Base-by-base conservation (phyloP, 2,888 invertebrate species). In the Eupithecia tripunctaria region DNA sequence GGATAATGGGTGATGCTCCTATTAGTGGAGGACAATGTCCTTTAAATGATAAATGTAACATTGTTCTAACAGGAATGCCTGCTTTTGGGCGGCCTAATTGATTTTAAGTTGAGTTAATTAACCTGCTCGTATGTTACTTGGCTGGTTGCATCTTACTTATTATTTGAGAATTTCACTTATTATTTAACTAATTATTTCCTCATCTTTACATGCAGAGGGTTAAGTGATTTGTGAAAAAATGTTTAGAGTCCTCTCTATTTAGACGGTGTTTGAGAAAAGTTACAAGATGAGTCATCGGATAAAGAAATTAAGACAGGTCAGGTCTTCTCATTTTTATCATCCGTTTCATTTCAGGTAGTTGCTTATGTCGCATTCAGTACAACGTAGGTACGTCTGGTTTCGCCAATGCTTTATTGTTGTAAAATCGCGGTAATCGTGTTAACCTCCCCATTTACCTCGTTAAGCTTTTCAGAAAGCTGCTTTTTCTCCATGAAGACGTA, bases 1-100 rank as follows among this genome's bases (percentile, higher is more conserved):
- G 77, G 76, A 77, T 77, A 80, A 80, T 80, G 74, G 77, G 74
- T 74, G 76, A 75, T 79, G 76, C 71, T 77, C 77, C 78, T 77
- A 77, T 76, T 76, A 72, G 72, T 65, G 60, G 77, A 76, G 79
- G 79, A 77, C 79, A 80, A 72, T 76, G 79, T 78, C 78, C 79
- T 78, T 76, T 77, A 74, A 64, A 76, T 71, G 78, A 78, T 73
- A 77, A n/a, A 74, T 78, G 77, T 77, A 70, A 75, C 74, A 64
- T 38, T 71, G 47, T 76, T 73, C 60, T 77, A 70, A 67, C 63
- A 68, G 73, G 73, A 62, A 68, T 68, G 68, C 62, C 66, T 32
- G 69, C 67, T 70, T 72, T 73, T 68, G 51, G 72, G 38, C 70
- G 67, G 71, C 41, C 47, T 59, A 47, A 29, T 60, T 71, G 47